phyloP scores from a whole-genome alignment of 2,113 vertebrate species.

The Sebastes schlegelii region DNA sequence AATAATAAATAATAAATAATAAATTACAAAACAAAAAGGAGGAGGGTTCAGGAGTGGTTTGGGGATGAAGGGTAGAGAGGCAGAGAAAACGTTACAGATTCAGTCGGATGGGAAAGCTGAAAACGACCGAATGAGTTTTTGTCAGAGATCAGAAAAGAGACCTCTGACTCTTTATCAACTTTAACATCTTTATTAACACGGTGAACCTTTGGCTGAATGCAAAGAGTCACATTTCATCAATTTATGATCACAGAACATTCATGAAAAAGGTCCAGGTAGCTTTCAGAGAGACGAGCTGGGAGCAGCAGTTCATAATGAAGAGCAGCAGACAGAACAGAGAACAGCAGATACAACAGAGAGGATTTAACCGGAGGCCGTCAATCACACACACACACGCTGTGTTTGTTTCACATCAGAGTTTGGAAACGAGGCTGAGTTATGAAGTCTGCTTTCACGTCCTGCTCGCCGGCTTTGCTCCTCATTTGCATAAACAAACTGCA shows the following conservation, averaged over 20 bases:
- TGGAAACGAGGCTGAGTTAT: conserved; percentile 25
- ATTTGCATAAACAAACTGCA: conserved; percentile 65
- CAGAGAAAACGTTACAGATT: conserved; percentile 69
- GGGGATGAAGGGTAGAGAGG: conserved; percentile 65
- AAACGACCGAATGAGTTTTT: conserved; percentile 11
- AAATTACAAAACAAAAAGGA: conserved; percentile 40
- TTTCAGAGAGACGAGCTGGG: conserved; percentile 58
- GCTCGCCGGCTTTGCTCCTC: conserved; percentile 43
- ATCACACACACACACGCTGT: conserved; percentile 19
- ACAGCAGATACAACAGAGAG: conserved; percentile 60
- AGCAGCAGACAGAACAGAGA: conserved; percentile 66
- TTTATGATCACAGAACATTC: conserved; percentile 43
- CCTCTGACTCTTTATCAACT: conserved; percentile 33
- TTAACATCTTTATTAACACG: conserved; percentile 18
- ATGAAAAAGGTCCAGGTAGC: conserved; percentile 48
- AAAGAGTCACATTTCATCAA: conserved; percentile 31
- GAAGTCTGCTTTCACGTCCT: conserved; percentile 32
- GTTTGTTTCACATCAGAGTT: conserved; percentile 34
- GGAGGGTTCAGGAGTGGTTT: conserved; percentile 45
- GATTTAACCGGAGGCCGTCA: conserved; percentile 47
- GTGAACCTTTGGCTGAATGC: conserved; percentile 41
- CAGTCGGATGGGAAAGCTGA: conserved; percentile 34
- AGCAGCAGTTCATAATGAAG: conserved; percentile 62
- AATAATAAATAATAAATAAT: conserved; percentile 44
- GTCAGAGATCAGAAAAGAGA: conserved; percentile 41